Evolutionary conservation across 2,113 vertebrate species (phyloP), one percentile per base, ranked within the genome.

Genomic region (Heteronetta atricapilla): DNA sequence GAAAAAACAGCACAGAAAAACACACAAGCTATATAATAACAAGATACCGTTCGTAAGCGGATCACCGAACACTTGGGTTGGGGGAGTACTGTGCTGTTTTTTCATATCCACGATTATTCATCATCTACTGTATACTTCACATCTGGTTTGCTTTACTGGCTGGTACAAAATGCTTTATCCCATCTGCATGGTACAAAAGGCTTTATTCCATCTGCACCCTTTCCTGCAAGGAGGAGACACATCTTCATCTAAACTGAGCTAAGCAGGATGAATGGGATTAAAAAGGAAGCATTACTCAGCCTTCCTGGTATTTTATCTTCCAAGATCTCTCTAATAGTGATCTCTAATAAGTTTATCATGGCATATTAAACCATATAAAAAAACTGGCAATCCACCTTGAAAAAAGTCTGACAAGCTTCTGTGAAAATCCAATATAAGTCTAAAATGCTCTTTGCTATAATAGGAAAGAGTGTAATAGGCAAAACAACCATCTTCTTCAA

Each of bases 201-300:
- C 38, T 64, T 64, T 75, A 83, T 75, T 44, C 66, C 58, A 92
- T 60, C 90, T 80, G 62, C 38, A 70, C 23, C 31, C 44, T 44
- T 90, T 94, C 44, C 86, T 70, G 44, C 62, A 93, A 75, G 78
- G 34, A 90, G 73, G 56, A 8, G 73, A 52, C 26, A 78, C 60
- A 76, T 80, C 73, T 92, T 92, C 60, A 87, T 55, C 62, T 83
- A 16, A 70, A 83, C 31, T 16, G 22, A 78, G 67, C 44, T 74
- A 42, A 79, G 78, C 78, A 90, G 67, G 90, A 87, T 60, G 31
- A 90, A 83, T 31, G 31, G 33, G 73, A 87, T 76, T 90, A 50
- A 80, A 80, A 93, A 70, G 56, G 68, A 92, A 92, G 66, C n/a
- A 89, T 83, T 83, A 90, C 67, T 83, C 62, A 90, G 62, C 31